These are phyloP conservation scores for Clarias laeviceps DNA, from an alignment of 2,797 vertebrate genomes.

Conservation along the genomic window DNA sequence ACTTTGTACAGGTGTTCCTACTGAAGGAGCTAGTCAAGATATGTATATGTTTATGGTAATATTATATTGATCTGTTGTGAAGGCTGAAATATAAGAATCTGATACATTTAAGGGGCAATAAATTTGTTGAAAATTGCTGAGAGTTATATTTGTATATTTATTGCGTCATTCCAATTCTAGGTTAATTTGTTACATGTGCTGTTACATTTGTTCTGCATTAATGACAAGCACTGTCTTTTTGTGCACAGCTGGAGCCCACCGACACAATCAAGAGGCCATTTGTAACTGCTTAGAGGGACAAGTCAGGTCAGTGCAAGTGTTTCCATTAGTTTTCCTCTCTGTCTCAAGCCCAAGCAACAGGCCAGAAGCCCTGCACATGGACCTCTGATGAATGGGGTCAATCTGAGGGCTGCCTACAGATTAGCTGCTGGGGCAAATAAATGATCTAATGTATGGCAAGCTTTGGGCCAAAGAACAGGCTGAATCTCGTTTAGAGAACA, in stretches of 20 bases:
- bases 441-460: slow-evolving; percentile 40
- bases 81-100: background rate
- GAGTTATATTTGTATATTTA: background rate
- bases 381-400: slow-evolving; percentile 59
- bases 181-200: slow-evolving; percentile 50
- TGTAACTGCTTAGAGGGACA: slow-evolving; percentile 51
- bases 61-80: background rate
- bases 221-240: slow-evolving; percentile 40
- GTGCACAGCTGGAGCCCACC: slow-evolving; percentile 46
- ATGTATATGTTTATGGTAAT: background rate
- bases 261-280: slow-evolving; percentile 25
- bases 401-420: slow-evolving; percentile 47
- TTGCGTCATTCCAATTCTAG: slow-evolving; percentile 12
- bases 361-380: slow-evolving; percentile 48
- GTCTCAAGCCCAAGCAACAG: slow-evolving; percentile 27
- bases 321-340: slow-evolving; percentile 39
- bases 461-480: slow-evolving; percentile 27
- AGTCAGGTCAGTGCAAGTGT: slow-evolving; percentile 58
- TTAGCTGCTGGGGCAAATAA: slow-evolving; percentile 54
- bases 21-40: background rate
- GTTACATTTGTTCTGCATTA: slow-evolving; percentile 39
- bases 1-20: background rate
- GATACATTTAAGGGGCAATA: background rate
- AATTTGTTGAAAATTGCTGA: background rate
- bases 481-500: slow-evolving; percentile 29